Percentiles rank a stretch among this genome's conserved stretches.
phyloP scores from a whole-genome alignment of 2,888 invertebrate genomes.

The Micoletzkya japonica region DNA sequence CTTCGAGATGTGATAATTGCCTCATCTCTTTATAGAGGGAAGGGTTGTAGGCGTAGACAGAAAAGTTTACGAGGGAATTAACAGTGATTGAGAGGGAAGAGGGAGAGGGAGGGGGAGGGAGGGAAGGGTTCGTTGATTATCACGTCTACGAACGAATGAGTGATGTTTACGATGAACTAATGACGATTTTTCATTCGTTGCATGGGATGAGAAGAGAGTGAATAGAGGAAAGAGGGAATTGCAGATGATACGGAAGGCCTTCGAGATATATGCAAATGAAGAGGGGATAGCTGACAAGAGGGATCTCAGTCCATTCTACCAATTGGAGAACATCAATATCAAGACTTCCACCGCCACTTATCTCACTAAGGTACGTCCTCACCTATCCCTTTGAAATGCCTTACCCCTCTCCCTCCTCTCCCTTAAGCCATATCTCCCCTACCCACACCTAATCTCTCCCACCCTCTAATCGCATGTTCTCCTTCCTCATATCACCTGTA shows the following conservation, averaged over 20 bases:
- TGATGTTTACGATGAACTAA: too few species aligned
- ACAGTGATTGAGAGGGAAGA: background rate
- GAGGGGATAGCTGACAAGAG: slow-evolving; percentile 44
- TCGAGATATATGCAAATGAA: slow-evolving; percentile 52
- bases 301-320: slow-evolving; percentile 59
- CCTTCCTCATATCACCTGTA: background rate
- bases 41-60: too few species aligned
- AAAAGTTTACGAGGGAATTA: slow-evolving; percentile 2
- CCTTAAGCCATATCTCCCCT: background rate
- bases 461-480: too few species aligned
- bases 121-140: background rate
- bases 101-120: background rate
- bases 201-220: background rate
- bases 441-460: too few species aligned
- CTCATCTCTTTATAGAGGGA: too few species aligned
- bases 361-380: slow-evolving; percentile 50
- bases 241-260: slow-evolving; percentile 56
- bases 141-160: too few species aligned
- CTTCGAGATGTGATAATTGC: too few species aligned
- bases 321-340: slow-evolving; percentile 50
- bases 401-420: background rate
- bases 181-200: background rate
- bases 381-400: background rate
- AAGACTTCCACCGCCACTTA: slow-evolving; percentile 56
- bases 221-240: background rate